Percentiles rank a stretch among this genome's conserved stretches.
phyloP scores from a whole-genome alignment of 2,797 vertebrate species.

The Halcyon leucocephala region DNA sequence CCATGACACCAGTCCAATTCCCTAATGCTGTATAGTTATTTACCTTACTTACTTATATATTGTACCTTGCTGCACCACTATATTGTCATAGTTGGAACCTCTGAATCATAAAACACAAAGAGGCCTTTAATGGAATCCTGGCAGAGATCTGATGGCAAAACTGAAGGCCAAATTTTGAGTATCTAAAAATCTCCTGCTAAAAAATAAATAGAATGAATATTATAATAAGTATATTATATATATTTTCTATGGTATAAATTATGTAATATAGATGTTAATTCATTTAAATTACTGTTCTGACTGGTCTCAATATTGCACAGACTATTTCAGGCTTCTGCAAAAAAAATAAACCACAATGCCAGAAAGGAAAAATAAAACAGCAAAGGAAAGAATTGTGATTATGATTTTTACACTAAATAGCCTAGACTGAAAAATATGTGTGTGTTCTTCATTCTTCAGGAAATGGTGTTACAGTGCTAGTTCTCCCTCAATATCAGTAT shows the following conservation, averaged over 20 bases:
- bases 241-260: background rate
- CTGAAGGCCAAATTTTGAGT: background rate
- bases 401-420: background rate
- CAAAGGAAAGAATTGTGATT: background rate
- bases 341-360: background rate
- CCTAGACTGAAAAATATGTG: background rate
- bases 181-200: background rate
- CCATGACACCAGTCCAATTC: background rate
- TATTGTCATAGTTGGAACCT: background rate
- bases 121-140: background rate
- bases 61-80: background rate
- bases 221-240: background rate
- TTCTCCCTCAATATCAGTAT: background rate
- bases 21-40: background rate
- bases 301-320: background rate
- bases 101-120: background rate
- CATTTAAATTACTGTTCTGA: background rate
- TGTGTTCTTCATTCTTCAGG: background rate
- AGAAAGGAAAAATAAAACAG: background rate
- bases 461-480: fast-evolving
- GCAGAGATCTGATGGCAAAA: background rate
- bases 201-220: background rate
- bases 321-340: background rate
- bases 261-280: background rate
- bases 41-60: background rate